Conservation (phyloP, 2,888 invertebrate species). For the Pollenia griseotomentosa region DNA sequence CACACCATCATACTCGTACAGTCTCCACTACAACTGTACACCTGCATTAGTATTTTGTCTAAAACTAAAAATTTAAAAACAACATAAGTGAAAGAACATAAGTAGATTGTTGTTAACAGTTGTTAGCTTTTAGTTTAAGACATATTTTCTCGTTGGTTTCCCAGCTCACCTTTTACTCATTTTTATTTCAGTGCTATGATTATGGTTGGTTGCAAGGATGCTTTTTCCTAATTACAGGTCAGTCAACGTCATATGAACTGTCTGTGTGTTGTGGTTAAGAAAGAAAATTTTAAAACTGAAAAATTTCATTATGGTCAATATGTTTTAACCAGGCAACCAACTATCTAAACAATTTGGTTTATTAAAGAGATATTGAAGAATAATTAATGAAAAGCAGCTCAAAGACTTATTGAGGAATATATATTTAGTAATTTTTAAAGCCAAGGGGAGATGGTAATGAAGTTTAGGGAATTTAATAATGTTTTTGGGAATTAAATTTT, state of each 20-base stretch:
- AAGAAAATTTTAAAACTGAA: not conserved
- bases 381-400: not conserved
- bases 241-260: conserved; percentile 28
- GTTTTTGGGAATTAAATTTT: no score
- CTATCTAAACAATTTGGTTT: not conserved
- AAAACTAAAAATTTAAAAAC: conserved; percentile 46
- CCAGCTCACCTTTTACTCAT: conserved; percentile 16
- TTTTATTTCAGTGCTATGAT: conserved; percentile 19
- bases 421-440: no score
- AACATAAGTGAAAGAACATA: conserved; percentile 11
- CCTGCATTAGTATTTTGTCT: not conserved
- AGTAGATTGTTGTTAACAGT: conserved; percentile 56
- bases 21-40: not conserved
- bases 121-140: conserved; percentile 56
- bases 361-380: conserved; percentile 6
- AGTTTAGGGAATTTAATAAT: no score
- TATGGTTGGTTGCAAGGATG: conserved; percentile 38
- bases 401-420: not conserved
- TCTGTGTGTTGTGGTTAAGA: conserved; percentile 50
- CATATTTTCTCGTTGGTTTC: conserved; percentile 2
- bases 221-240: conserved; percentile 54
- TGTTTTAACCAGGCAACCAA: not conserved
- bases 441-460: no score
- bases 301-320: conserved; percentile 56
- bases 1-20: not conserved